Base-by-base conservation (phyloP, 92 coral and sea anemone species). In the Epizoanthus stellaris region DNA sequence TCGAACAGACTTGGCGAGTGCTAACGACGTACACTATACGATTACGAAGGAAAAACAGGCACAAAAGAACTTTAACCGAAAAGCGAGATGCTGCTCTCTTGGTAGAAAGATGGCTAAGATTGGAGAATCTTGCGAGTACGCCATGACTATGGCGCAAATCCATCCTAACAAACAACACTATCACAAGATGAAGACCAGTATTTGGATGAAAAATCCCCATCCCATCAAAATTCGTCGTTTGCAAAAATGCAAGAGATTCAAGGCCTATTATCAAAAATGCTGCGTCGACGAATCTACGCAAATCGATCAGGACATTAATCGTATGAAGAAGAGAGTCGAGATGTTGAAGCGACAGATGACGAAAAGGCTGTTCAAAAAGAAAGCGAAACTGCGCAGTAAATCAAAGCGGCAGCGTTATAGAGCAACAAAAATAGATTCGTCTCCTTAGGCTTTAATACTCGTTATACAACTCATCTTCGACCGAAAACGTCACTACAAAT, bases 91-190 rank as follows among this genome's bases (percentile, higher is more conserved):
- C 62, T 94, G 98, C 54, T 87, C 82, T 16, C 92, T 94, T 49
- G 98, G 98, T 7, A 68, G 89, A 57, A 88, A 87, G 30, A 92
- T 94, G 92, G 98, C 98, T 60, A 94, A 94, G 88, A 94, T 92
- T 3, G 98, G 98, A 2, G 94, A 94, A 39, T 64, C 89, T 30
- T 94, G 98, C 67, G 63, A 57, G 16, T 94, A 87, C 68, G 60
- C 90, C 21, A 45, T 89, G 11, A 90, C 77, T 8, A 77, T 84
- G 73, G 92, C 92, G 17, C 75, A 75, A 2, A 88, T 92, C 65
- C 57, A 71, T 36, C 98, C 93, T 12, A 68, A 92, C 63, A 52
- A 45, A 19, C 66, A 68, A 17, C 98, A 94, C 57, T 94, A 47
- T 66, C 98, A 94, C 79, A 87, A 72, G 68, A 88, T 94, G 92